phyloP scores from a whole-genome alignment of 2,113 vertebrate species.

The Montifringilla adamsi region DNA sequence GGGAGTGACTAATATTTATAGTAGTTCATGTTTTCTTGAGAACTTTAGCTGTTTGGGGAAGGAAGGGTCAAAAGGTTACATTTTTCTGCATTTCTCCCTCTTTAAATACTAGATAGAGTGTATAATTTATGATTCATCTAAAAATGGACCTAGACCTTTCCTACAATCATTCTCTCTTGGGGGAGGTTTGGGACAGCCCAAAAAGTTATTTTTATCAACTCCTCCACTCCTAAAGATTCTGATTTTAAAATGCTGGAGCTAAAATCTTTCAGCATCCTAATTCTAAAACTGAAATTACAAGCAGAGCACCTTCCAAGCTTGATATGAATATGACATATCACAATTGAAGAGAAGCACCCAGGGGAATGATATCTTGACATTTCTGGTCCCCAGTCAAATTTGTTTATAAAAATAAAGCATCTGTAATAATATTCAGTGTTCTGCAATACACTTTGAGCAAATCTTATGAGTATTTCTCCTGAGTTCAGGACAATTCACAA shows the following conservation, averaged over 20 bases:
- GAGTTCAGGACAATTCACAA: background rate
- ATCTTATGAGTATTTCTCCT: background rate
- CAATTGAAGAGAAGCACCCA: background rate
- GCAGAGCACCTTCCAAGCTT: background rate
- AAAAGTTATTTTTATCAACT: constrained; percentile 12
- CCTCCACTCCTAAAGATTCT: background rate
- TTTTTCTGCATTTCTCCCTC: constrained; percentile 23
- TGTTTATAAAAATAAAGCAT: background rate
- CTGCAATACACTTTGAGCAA: background rate
- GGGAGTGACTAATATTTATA: constrained; percentile 15
- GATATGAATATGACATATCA: background rate
- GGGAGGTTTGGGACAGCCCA: background rate
- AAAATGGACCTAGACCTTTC: background rate
- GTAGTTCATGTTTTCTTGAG: constrained; percentile 25
- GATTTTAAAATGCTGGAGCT: background rate
- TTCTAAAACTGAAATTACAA: background rate
- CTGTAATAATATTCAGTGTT: background rate
- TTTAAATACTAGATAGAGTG: background rate
- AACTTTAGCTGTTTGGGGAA: constrained; percentile 11
- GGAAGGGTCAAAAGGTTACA: background rate
- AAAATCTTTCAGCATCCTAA: background rate
- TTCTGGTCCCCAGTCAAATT: background rate
- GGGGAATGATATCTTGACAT: background rate
- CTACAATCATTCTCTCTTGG: background rate
- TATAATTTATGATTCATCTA: constrained; percentile 25